These are phyloP conservation scores for Apis dorsata DNA, from an alignment of 1,140 invertebrate species.

Conservation along the genomic window DNA sequence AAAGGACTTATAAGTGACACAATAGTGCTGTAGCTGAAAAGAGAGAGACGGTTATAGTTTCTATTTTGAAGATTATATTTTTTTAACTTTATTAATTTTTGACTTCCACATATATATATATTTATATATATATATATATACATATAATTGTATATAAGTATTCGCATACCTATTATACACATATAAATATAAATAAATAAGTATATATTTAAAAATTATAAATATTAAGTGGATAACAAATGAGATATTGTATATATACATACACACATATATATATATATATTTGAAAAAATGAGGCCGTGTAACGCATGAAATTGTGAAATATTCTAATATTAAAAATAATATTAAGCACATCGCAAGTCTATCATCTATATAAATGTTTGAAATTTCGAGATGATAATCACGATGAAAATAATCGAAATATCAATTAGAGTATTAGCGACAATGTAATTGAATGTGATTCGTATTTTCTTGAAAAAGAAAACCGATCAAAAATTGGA, in stretches of 20 bases:
- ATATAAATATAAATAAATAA: constrained; percentile 38
- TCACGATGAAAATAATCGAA: not conserved
- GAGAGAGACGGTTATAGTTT: constrained; percentile 71
- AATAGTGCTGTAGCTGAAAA: constrained; percentile 64
- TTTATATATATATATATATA: constrained; percentile 36
- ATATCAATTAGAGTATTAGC: not conserved
- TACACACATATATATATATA: not conserved
- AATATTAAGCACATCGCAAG: not conserved
- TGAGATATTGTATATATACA: constrained; percentile 5
- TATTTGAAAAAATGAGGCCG: constrained; percentile 13
- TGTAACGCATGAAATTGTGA: constrained; percentile 40
- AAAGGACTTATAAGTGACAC: constrained; percentile 57
- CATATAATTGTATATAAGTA: constrained; percentile 54
- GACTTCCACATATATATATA: constrained; percentile 62
- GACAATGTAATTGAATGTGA: not conserved
- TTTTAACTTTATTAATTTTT: constrained; percentile 74
- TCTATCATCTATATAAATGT: not conserved
- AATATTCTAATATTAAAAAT: constrained; percentile 14
- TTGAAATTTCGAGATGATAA: not conserved
- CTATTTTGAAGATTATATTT: constrained; percentile 75
- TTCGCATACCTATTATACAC: constrained; percentile 56
- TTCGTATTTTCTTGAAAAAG: not conserved
- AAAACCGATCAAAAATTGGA: too few relatives aligned
- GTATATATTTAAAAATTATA: constrained; percentile 45
- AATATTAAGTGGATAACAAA: constrained; percentile 24